phyloP scores from a whole-genome alignment of 1,140 invertebrate species.

The Philopotamus ludificatus region DNA sequence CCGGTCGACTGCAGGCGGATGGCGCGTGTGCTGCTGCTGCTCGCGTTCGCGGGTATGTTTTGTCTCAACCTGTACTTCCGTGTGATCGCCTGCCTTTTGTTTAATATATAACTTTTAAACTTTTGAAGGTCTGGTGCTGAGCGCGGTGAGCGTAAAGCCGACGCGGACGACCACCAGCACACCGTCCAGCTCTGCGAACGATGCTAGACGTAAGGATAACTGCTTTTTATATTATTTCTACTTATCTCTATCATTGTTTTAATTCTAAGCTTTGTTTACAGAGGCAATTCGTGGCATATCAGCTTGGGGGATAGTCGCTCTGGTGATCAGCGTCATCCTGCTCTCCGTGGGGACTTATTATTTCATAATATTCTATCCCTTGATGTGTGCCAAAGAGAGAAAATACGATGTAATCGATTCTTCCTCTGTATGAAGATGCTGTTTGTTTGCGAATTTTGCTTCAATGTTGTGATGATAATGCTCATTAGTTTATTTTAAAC shows the following conservation, averaged over 20 bases:
- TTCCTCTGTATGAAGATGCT: constrained; percentile 48
- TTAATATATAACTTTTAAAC: background rate
- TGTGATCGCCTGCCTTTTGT: too few species aligned
- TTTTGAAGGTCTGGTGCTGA: background rate
- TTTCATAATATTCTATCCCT: constrained; percentile 62
- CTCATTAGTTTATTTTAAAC: too few species aligned
- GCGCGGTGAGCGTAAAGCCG: background rate
- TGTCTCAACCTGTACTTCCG: too few species aligned
- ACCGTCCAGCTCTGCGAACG: too few species aligned
- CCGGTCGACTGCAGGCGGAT: too few species aligned
- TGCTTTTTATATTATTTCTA: too few species aligned
- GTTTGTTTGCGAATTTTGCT: too few species aligned
- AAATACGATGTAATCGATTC: constrained; percentile 63
- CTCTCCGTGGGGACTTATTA: constrained; percentile 59
- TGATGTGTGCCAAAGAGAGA: constrained; percentile 58
- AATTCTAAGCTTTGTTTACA: too few species aligned
- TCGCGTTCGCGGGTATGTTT: background rate
- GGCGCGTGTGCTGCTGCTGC: background rate
- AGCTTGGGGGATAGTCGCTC: constrained; percentile 60
- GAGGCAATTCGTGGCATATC: constrained; percentile 59
- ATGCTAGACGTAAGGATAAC: too few species aligned
- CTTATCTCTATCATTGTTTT: too few species aligned
- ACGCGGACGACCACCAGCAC: too few species aligned
- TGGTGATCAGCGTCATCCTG: constrained; percentile 57
- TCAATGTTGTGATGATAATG: too few species aligned